These are phyloP conservation scores for Botrylloides violaceus DNA, from an alignment of 23 tunicate species.

Conservation along the genomic window DNA sequence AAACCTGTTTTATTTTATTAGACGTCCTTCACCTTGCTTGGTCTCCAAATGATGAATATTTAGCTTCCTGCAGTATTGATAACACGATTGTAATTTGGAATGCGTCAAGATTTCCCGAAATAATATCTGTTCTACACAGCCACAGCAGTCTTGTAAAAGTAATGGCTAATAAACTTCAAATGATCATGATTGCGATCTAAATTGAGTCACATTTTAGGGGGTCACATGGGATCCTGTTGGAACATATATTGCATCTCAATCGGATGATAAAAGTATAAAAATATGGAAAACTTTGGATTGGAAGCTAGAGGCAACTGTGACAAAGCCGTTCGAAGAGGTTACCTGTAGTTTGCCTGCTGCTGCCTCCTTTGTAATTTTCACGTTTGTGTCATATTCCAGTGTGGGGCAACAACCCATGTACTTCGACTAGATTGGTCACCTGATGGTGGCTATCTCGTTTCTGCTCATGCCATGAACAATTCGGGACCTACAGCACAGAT, in stretches of 20 bases:
- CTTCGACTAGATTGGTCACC: constrained; percentile 95
- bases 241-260: constrained; percentile 88
- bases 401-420: constrained; percentile 89
- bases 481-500: constrained; percentile 98
- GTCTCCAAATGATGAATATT: constrained; percentile 88
- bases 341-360: background rate
- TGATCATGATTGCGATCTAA: background rate
- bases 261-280: constrained; percentile 87
- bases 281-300: constrained; percentile 98
- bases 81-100: constrained; percentile 93
- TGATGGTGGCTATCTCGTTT: constrained; percentile 85
- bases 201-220: constrained; percentile 38
- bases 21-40: constrained; percentile 93
- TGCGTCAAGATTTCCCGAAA: constrained; percentile 72
- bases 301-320: constrained; percentile 86
- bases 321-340: constrained; percentile 86
- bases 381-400: too few relatives aligned
- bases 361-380: background rate
- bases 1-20: background rate
- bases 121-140: constrained; percentile 50
- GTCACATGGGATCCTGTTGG: constrained; percentile 99
- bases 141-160: constrained; percentile 92
- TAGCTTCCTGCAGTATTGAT: constrained; percentile 93
- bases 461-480: constrained; percentile 98
- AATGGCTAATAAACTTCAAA: background rate